Evolutionary conservation across 2,797 vertebrate genomes (phyloP), one percentile per base, ranked within the genome.

Genomic region (Macroramphosus scolopax): DNA sequence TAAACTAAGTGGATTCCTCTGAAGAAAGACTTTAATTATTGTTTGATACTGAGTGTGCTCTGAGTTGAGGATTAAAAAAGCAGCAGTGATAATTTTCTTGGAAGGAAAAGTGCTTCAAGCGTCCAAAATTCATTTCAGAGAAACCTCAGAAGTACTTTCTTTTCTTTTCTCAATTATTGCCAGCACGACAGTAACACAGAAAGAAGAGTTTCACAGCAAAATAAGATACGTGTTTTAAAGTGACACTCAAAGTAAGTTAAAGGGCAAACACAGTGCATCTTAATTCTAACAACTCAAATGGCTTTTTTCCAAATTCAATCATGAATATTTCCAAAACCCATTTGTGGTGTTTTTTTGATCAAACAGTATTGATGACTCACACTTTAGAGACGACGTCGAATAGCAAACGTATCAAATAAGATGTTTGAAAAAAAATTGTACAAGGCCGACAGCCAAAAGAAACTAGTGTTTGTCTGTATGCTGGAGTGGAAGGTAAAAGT

Each of bases 11-110:
- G 53, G 13, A 49, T 34, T 69, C 60, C 33, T 66, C 51, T 59
- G 25, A 60, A 56, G 54, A 56, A 54, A 59, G 24, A 63, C 69
- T 72, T 72, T 63, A 77, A 81, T 77, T 68, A 66, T 44, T 68
- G 60, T 52, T 59, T 64, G 47, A 73, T 52, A 75, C 49, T 48
- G 50, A 5, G 7, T 56, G 55, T 44, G 48, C 32, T 51, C 42
- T 63, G 54, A 73, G 67, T 57, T 66, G 52, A 68, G 49, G 41
- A 77, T 78, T 80, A n/a, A 47, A 67, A 81, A 54, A 65, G 50
- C 32, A 56, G 49, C 46, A 66, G 48, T 60, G 36, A 61, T 63
- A 39, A 58, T 71, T 58, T 73, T 58, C 41, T 63, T 53, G 17
- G 63, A 69, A 47, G 17, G 33, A 62, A 57, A 71, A 71, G 57